Percentiles rank a stretch among this genome's conserved stretches.
These are phyloP conservation scores for Ennomos erosarius DNA, from an alignment of 2,888 invertebrate species.

Conservation along the genomic window DNA sequence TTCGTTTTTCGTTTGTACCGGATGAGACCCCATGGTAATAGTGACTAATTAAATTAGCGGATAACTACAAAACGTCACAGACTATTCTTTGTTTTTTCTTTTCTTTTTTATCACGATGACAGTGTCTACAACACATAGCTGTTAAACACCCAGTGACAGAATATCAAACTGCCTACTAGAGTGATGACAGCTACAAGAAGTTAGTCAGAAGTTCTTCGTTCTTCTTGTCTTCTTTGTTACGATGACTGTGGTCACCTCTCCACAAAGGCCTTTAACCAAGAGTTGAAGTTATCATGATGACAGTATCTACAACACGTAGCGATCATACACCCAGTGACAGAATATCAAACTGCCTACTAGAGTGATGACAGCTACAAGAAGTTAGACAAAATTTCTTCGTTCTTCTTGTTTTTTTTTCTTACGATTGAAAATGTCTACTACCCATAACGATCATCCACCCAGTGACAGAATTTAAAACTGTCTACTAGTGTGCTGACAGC, in stretches of 20 bases:
- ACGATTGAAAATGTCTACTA: constrained; percentile 13
- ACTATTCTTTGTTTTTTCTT: too few relatives aligned
- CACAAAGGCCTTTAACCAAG: too few relatives aligned
- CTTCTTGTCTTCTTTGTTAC: background rate
- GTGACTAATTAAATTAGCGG: too few relatives aligned
- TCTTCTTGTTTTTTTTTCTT: background rate
- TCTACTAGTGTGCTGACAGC: constrained; percentile 24
- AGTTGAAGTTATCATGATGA: too few relatives aligned
- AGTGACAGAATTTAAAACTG: constrained; percentile 32
- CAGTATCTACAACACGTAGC: background rate
- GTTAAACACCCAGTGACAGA: constrained; percentile 34
- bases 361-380: constrained; percentile 25
- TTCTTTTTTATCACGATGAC: constrained; percentile 1
- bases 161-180: constrained; percentile 22
- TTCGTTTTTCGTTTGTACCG: too few relatives aligned
- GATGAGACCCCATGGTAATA: too few relatives aligned
- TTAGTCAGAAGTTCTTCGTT: background rate
- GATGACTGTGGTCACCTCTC: too few relatives aligned
- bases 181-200: constrained; percentile 15
- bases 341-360: constrained; percentile 34
- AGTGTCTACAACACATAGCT: constrained; percentile 4
- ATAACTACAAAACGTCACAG: too few relatives aligned
- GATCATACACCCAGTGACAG: constrained; percentile 35
- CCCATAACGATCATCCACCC: constrained; percentile 25
- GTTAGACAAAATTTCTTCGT: background rate